Evolutionary conservation across 2,113 vertebrate genomes (phyloP).

Genomic region (Xenopus borealis): DNA sequence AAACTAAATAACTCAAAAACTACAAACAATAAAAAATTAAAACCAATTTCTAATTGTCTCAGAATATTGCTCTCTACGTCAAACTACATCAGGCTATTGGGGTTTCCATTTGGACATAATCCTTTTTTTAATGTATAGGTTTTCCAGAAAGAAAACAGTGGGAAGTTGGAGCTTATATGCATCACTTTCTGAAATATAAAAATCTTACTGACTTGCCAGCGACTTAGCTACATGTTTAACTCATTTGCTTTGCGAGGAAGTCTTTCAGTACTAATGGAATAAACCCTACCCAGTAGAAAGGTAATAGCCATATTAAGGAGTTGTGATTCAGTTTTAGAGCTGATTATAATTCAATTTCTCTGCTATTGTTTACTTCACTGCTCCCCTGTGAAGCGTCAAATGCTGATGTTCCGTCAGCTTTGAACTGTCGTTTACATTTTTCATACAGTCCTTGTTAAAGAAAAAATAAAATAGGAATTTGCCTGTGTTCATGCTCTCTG

Average conservation of each 20-base stretch:
- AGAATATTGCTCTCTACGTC: too few relatives aligned
- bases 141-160: too few relatives aligned
- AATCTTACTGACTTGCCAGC: too few relatives aligned
- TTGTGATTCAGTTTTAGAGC: conserved; percentile 59
- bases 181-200: too few relatives aligned
- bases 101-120: too few relatives aligned
- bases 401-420: conserved; percentile 80
- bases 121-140: too few relatives aligned
- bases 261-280: background rate
- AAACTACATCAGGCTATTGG: too few relatives aligned
- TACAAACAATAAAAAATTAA: too few relatives aligned
- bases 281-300: conserved; percentile 3
- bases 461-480: conserved; percentile 65
- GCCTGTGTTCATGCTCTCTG: conserved; percentile 72
- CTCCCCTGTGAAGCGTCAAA: conserved; percentile 85
- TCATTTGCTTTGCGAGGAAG: background rate
- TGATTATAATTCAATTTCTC: conserved; percentile 82
- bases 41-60: too few relatives aligned
- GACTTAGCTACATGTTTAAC: background rate
- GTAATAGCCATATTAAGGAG: conserved; percentile 23
- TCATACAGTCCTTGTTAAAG: conserved; percentile 90
- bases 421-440: conserved; percentile 86
- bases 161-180: too few relatives aligned
- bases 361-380: conserved; percentile 84
- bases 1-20: too few relatives aligned